Conservation (phyloP, 1,140 invertebrate species). For the Adelges cooleyi region DNA sequence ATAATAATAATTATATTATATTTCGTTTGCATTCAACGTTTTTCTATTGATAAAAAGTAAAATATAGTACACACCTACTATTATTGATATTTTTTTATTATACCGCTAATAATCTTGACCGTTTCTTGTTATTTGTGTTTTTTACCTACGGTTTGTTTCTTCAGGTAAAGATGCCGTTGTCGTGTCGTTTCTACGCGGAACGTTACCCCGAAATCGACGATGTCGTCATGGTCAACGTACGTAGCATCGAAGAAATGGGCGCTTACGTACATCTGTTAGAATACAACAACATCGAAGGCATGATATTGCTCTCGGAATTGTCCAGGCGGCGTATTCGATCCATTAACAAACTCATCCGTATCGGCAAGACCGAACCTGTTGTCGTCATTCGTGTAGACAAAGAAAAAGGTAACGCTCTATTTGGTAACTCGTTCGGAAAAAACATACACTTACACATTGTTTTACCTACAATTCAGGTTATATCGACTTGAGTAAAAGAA, state of each 20-base stretch:
- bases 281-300: constrained; percentile 98
- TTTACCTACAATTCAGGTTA: constrained; percentile 57
- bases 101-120: no score
- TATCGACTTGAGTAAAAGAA: constrained; percentile 97
- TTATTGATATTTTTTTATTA: no score
- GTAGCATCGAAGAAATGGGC: constrained; percentile 98
- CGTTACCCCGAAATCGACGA: constrained; percentile 98
- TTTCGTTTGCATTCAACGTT: no score
- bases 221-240: constrained; percentile 98
- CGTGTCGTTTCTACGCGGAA: constrained; percentile 95
- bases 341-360: constrained; percentile 97
- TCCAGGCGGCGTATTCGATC: constrained; percentile 96
- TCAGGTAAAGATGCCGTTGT: constrained; percentile 62
- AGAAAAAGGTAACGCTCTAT: constrained; percentile 70
- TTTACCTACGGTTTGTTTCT: no score
- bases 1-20: no score
- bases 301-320: constrained; percentile 90
- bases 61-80: no score
- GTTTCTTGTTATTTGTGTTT: no score
- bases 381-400: constrained; percentile 99
- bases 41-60: no score
- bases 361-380: constrained; percentile 97
- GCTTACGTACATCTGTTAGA: constrained; percentile 96
- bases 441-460: not conserved
- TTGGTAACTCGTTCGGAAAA: no score